Evolutionary conservation across 2,797 vertebrate genomes (phyloP).

Genomic region (Enteromius unitaeniatus): DNA sequence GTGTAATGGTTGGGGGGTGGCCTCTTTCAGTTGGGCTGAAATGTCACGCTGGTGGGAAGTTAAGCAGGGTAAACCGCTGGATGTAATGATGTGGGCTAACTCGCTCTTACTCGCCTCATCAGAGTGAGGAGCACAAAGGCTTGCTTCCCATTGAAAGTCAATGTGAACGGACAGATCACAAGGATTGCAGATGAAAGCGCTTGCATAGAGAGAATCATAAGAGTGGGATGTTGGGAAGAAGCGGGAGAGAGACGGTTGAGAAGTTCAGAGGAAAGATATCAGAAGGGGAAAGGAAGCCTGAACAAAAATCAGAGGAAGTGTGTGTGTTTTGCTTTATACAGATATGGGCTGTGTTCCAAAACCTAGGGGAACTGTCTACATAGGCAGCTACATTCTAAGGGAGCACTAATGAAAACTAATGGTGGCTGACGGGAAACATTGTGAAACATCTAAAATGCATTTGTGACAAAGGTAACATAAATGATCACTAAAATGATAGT

Average conservation of each 20-base stretch:
- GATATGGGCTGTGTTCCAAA: not conserved
- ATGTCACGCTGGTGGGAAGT: constrained; percentile 17
- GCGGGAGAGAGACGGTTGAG: not conserved
- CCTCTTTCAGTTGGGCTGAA: constrained; percentile 15
- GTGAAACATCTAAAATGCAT: not conserved
- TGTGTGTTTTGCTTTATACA: not conserved
- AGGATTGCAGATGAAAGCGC: constrained; percentile 15
- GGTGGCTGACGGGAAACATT: not conserved
- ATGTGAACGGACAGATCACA: constrained; percentile 38
- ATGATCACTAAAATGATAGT: no score
- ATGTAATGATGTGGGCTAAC: constrained; percentile 22
- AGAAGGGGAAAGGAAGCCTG: not conserved
- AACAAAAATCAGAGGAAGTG: not conserved
- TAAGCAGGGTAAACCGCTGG: constrained; percentile 24
- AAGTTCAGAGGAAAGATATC: constrained; percentile 10
- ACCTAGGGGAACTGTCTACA: not conserved
- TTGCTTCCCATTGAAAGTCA: not conserved
- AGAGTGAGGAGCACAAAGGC: not conserved
- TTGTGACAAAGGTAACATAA: not conserved
- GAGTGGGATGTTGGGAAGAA: not conserved
- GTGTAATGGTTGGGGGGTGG: constrained; percentile 34
- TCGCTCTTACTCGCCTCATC: constrained; percentile 5
- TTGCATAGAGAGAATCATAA: not conserved
- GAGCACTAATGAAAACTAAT: not conserved
- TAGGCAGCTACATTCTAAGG: not conserved